These are phyloP conservation scores for Ariopsis seemanni DNA, from an alignment of 2,113 vertebrate genomes.

Conservation along the genomic window DNA sequence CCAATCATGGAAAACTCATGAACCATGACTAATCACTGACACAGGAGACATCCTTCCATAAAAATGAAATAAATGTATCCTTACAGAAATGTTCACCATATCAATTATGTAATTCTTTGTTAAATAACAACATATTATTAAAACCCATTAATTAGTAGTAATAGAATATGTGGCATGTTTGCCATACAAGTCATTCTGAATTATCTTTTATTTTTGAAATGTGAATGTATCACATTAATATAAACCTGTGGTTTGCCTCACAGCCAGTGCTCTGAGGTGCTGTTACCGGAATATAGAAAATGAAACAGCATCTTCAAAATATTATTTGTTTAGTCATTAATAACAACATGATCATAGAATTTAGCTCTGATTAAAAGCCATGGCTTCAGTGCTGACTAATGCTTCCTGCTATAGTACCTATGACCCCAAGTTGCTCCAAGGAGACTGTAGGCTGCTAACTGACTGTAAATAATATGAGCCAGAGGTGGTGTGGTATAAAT, in stretches of 20 bases:
- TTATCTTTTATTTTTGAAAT: background rate
- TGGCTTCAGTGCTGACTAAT: background rate
- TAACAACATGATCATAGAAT: background rate
- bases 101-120: background rate
- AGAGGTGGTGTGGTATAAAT: slow-evolving; percentile 10
- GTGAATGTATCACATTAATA: background rate
- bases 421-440: background rate
- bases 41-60: background rate
- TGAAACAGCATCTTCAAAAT: background rate
- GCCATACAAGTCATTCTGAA: background rate
- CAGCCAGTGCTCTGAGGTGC: background rate
- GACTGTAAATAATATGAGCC: slow-evolving; percentile 16
- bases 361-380: background rate
- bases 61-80: background rate
- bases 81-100: background rate
- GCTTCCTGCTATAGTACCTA: background rate
- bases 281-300: background rate
- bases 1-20: background rate
- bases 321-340: background rate
- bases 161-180: background rate
- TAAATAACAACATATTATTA: background rate
- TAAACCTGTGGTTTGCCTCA: background rate
- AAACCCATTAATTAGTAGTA: background rate
- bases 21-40: background rate
- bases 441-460: background rate